Conservation (phyloP, 2,888 invertebrate species). For the Dysmachus trigonus region DNA sequence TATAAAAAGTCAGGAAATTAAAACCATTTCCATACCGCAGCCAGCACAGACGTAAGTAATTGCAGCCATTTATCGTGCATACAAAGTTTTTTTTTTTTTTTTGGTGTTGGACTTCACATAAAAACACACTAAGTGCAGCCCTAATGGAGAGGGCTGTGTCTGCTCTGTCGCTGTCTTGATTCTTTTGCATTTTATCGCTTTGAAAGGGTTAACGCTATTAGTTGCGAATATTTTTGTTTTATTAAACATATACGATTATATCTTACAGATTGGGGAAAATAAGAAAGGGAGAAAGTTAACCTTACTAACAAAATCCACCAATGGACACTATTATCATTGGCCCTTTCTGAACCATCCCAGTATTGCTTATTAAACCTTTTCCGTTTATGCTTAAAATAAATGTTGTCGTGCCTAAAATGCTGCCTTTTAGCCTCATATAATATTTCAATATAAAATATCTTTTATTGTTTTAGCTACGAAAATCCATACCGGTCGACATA, state of each 20-base stretch:
- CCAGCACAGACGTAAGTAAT: constrained; percentile 67
- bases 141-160: not conserved
- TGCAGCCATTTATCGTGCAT: constrained; percentile 51
- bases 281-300: not conserved
- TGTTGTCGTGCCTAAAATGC: not conserved
- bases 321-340: not conserved
- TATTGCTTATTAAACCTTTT: not conserved
- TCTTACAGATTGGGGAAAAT: not conserved
- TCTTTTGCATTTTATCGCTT: constrained; percentile 9
- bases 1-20: constrained; percentile 62
- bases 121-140: constrained; percentile 8
- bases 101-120: constrained; percentile 49
- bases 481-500: constrained; percentile 67
- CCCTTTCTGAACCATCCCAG: not conserved
- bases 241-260: not conserved
- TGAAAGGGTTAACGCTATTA: not conserved
- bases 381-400: not conserved
- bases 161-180: not conserved
- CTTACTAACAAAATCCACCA: not conserved
- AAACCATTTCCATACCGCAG: constrained; percentile 69
- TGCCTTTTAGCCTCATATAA: not conserved
- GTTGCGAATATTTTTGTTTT: not conserved
- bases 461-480: constrained; percentile 62
- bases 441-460: not conserved
- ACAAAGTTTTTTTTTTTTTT: constrained; percentile 41